Conservation (phyloP, 2,797 vertebrate genomes). For the Periparus ater region DNA sequence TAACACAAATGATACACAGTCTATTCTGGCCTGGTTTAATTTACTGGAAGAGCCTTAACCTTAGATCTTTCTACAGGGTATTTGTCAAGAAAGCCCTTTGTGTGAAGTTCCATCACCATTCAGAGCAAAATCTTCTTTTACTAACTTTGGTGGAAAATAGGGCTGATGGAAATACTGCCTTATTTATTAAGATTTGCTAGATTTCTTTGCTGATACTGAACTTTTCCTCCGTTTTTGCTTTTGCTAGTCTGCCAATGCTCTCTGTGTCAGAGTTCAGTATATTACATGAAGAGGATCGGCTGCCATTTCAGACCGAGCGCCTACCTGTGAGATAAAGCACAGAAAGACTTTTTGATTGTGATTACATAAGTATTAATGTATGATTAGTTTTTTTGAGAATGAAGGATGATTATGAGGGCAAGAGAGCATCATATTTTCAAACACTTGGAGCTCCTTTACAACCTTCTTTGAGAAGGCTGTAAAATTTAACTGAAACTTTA, state of each 20-base stretch:
- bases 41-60: neutral
- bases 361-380: neutral
- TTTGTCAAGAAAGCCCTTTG: neutral
- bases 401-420: neutral
- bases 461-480: neutral
- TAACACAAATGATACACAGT: neutral
- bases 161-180: neutral
- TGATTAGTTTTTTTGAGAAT: neutral
- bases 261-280: neutral
- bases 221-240: neutral
- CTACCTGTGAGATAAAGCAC: neutral
- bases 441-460: neutral
- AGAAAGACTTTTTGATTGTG: neutral
- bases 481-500: neutral
- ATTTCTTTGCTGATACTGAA: neutral
- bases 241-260: accelerated
- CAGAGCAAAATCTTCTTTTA: neutral
- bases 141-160: neutral
- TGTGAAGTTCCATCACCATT: neutral
- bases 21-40: neutral
- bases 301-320: accelerated
- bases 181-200: neutral
- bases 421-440: neutral
- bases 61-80: neutral
- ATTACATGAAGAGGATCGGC: accelerated